Evolutionary conservation across 1,140 invertebrate species (phyloP).

Genomic region (Cotesia glomerata): DNA sequence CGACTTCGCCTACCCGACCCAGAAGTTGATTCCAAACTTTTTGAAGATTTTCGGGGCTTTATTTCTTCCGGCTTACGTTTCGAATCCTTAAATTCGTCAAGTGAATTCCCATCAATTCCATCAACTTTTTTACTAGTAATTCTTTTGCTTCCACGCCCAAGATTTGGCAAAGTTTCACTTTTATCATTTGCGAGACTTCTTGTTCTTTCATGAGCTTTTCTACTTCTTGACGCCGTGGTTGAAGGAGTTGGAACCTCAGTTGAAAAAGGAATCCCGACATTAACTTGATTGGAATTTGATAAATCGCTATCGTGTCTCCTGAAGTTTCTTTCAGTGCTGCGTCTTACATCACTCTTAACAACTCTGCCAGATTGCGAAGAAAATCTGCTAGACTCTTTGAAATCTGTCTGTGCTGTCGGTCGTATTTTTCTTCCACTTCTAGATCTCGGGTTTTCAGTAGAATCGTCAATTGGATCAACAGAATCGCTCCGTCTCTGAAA

Average conservation of each 20-base stretch:
- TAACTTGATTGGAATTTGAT: slow-evolving; percentile 39
- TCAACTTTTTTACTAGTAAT: too few relatives aligned
- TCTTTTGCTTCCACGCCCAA: too few relatives aligned
- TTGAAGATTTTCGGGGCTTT: too few relatives aligned
- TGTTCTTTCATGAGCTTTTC: slow-evolving; percentile 5
- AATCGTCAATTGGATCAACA: slow-evolving; percentile 34
- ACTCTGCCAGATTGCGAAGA: slow-evolving; percentile 1
- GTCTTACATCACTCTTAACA: background rate
- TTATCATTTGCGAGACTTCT: background rate
- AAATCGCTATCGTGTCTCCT: slow-evolving; percentile 30
- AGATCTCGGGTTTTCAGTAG: slow-evolving; percentile 35
- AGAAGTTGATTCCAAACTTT: too few relatives aligned
- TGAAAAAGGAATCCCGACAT: slow-evolving; percentile 33
- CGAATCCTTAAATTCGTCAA: too few relatives aligned
- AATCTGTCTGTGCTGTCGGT: slow-evolving; percentile 36
- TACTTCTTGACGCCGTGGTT: background rate
- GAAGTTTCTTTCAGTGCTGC: slow-evolving; percentile 23
- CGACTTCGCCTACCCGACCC: too few relatives aligned
- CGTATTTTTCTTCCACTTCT: slow-evolving; percentile 52
- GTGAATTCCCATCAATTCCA: too few relatives aligned
- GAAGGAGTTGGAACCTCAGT: background rate
- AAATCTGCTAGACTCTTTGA: slow-evolving; percentile 33
- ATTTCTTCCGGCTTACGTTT: too few relatives aligned
- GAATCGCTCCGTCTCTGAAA: slow-evolving; percentile 28
- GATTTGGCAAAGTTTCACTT: too few relatives aligned